Percentiles rank a stretch among this genome's conserved stretches.
Evolutionary conservation across 2,113 vertebrate genomes (phyloP).

Genomic region (Tragelaphus imberbis): DNA sequence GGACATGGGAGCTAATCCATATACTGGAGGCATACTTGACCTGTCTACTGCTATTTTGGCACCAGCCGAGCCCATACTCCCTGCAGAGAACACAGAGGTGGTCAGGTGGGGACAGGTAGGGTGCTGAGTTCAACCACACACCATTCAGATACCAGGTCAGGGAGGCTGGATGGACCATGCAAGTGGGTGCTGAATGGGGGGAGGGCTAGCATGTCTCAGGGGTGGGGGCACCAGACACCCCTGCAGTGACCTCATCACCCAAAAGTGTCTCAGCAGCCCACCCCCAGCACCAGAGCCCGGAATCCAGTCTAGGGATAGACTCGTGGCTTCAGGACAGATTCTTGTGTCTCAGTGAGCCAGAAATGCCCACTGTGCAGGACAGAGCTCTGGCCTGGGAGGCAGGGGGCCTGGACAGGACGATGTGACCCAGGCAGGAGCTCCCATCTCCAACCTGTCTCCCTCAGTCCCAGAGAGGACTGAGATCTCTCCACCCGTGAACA

Average conservation of each 20-base stretch:
- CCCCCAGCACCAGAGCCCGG: neutral
- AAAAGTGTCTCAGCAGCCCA: neutral
- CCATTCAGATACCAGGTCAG: conserved; percentile 19
- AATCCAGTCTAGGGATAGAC: neutral
- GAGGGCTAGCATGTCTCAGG: neutral
- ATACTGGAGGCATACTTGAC: neutral
- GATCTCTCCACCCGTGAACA: neutral
- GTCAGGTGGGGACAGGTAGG: no score
- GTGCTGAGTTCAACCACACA: neutral
- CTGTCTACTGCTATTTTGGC: neutral
- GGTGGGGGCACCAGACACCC: neutral
- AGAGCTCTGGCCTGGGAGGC: neutral
- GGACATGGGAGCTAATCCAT: neutral
- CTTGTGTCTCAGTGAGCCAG: neutral
- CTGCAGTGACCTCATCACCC: neutral
- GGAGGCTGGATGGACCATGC: neutral
- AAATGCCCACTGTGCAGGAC: neutral
- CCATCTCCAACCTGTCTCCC: neutral
- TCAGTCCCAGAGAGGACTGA: neutral
- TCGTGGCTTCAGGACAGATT: accelerated
- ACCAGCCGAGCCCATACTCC: neutral
- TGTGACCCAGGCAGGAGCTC: neutral
- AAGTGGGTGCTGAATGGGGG: neutral
- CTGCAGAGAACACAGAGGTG: neutral
- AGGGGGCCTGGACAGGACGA: neutral